Evolutionary conservation across 2,113 vertebrate species (phyloP).

Genomic region (Rhinogobius similis): DNA sequence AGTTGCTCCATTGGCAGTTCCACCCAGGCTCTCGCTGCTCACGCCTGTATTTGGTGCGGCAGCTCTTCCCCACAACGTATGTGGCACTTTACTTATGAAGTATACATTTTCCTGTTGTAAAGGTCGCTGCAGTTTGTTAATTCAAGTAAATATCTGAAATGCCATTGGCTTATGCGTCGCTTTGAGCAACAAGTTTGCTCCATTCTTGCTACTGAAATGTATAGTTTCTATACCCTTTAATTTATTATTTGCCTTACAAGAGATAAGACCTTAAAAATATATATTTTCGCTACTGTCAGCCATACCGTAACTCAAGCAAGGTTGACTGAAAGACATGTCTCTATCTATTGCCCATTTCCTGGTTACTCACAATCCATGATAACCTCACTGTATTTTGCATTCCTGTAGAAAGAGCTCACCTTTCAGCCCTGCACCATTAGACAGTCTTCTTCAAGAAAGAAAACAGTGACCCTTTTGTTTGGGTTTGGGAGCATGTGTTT

Average conservation of each 20-base stretch:
- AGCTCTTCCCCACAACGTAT: neutral
- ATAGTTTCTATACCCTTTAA: neutral
- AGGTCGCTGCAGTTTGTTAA: neutral
- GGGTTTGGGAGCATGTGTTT: conserved; percentile 31
- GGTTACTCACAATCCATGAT: conserved; percentile 10
- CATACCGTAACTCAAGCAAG: too few relatives aligned
- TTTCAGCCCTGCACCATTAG: conserved; percentile 40
- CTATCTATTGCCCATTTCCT: conserved; percentile 14
- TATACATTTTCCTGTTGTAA: neutral
- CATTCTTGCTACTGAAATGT: neutral
- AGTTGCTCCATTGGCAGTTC: conserved; percentile 46
- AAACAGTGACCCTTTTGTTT: conserved; percentile 50
- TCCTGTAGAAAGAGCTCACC: conserved; percentile 58
- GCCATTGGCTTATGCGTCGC: neutral
- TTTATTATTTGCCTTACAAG: neutral
- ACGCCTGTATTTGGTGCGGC: conserved; percentile 30
- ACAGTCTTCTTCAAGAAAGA: conserved; percentile 19
- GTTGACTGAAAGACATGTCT: neutral
- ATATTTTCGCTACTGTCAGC: neutral
- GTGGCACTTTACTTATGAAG: conserved; percentile 4
- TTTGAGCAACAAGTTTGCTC: conserved; percentile 5
- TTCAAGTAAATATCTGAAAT: neutral
- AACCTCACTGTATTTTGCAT: conserved; percentile 53
- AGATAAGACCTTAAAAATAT: neutral
- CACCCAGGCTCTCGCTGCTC: conserved; percentile 49